Conservation (phyloP, 2,797 vertebrate genomes). For the Pangasius larnaudii region DNA sequence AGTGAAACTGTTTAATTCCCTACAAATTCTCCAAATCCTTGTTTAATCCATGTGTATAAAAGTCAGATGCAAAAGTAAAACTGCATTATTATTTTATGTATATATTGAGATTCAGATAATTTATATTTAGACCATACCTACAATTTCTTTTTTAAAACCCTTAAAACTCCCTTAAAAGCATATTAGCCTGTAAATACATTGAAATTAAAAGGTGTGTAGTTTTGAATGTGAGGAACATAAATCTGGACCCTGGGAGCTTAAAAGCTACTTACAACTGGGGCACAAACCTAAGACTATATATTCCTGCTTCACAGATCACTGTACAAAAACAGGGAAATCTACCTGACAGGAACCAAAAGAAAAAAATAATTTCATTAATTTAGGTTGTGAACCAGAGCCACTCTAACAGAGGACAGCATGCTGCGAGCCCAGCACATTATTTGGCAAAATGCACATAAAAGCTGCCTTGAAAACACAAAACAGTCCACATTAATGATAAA, state of each 20-base stretch:
- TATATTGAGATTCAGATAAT: neutral
- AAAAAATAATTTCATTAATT: neutral
- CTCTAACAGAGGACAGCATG: neutral
- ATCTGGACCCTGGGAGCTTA: neutral
- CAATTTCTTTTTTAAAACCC: neutral
- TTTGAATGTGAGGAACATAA: neutral
- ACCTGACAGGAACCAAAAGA: neutral
- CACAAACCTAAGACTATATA: neutral
- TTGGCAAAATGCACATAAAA: neutral
- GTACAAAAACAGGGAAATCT: neutral
- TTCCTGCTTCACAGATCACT: neutral
- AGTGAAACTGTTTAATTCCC: too few species aligned
- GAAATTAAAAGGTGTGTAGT: neutral
- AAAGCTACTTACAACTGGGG: neutral
- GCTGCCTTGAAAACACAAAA: neutral
- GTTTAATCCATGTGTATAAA: neutral
- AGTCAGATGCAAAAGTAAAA: neutral
- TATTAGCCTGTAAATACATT: neutral
- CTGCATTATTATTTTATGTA: neutral
- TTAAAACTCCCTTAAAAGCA: neutral
- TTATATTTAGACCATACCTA: neutral
- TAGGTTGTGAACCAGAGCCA: neutral
- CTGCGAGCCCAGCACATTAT: neutral
- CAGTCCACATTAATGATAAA: neutral
- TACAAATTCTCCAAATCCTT: neutral